phyloP scores from a whole-genome alignment of 2,888 invertebrate genomes.

The Mimumesa dahlbomi region DNA sequence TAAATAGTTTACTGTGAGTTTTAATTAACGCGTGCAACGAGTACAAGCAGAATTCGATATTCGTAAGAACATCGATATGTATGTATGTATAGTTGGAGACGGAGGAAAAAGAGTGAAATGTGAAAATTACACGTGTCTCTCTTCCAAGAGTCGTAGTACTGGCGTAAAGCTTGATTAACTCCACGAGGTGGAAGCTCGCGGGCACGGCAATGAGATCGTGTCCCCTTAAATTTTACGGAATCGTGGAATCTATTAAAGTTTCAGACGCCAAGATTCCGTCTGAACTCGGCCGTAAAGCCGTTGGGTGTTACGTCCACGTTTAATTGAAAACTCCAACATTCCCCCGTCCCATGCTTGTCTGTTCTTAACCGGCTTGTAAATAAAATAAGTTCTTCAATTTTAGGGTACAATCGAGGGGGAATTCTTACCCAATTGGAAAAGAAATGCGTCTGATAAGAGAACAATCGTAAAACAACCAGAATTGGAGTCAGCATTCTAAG shows the following conservation, averaged over 20 bases:
- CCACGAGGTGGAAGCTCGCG: slow-evolving; percentile 13
- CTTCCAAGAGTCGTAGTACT: neutral
- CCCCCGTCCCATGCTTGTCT: neutral
- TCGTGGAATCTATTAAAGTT: slow-evolving; percentile 67
- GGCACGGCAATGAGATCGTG: slow-evolving; percentile 9
- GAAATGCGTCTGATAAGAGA: too few relatives aligned
- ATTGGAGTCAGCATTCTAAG: too few relatives aligned
- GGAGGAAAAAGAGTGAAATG: neutral
- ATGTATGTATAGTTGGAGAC: too few relatives aligned
- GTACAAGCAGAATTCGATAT: too few relatives aligned
- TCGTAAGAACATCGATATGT: too few relatives aligned
- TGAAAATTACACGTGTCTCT: too few relatives aligned
- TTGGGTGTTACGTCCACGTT: slow-evolving; percentile 3
- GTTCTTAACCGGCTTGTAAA: neutral
- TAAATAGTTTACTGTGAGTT: too few relatives aligned
- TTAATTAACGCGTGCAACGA: too few relatives aligned
- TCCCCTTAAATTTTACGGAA: slow-evolving; percentile 61
- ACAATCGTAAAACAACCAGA: too few relatives aligned
- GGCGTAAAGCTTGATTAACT: slow-evolving; percentile 52
- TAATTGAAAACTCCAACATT: slow-evolving; percentile 21
- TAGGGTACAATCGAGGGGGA: neutral
- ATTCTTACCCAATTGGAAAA: neutral
- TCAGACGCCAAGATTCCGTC: slow-evolving; percentile 32
- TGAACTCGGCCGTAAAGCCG: slow-evolving; percentile 21
- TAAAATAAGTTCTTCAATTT: neutral